A percentile compares a stretch with the other conserved stretches of the same genome.
phyloP scores from a whole-genome alignment of 2,888 invertebrate species.

The Dynastes maya region DNA sequence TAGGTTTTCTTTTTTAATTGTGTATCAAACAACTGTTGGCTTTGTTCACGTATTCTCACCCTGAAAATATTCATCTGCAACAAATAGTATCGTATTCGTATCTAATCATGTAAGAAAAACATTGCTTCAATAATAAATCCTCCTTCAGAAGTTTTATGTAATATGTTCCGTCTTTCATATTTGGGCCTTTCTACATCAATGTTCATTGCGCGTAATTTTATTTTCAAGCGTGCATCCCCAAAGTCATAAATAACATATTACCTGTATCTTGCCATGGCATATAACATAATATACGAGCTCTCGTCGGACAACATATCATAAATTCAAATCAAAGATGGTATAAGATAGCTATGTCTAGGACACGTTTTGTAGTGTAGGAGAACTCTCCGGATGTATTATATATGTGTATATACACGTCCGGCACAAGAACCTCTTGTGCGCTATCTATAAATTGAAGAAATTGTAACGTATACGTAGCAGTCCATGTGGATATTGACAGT shows the following conservation, averaged over 20 bases:
- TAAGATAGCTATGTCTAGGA: conserved; percentile 44
- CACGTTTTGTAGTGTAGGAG: conserved; percentile 19
- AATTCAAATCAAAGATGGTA: conserved; percentile 50
- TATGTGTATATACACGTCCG: conserved; percentile 2
- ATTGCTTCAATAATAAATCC: no score
- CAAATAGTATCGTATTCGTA: no score
- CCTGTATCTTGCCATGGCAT: conserved; percentile 15
- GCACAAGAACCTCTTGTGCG: conserved; percentile 8
- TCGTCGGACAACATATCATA: conserved; percentile 49
- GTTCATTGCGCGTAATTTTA: conserved; percentile 35
- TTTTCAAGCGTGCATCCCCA: conserved; percentile 23
- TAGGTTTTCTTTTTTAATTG: no score
- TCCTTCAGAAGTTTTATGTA: no score
- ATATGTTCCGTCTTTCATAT: background rate
- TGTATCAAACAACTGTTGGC: no score
- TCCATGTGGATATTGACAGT: no score
- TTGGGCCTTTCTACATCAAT: background rate
- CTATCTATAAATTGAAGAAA: conserved; percentile 9
- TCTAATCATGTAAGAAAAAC: no score
- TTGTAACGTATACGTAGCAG: background rate
- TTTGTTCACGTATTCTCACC: no score
- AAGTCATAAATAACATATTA: conserved; percentile 37
- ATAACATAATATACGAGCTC: conserved; percentile 30
- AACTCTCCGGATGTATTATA: conserved; percentile 7
- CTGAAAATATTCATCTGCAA: no score